Conservation (phyloP, 2,888 invertebrate genomes). For the Scaptomyza polygonia region DNA sequence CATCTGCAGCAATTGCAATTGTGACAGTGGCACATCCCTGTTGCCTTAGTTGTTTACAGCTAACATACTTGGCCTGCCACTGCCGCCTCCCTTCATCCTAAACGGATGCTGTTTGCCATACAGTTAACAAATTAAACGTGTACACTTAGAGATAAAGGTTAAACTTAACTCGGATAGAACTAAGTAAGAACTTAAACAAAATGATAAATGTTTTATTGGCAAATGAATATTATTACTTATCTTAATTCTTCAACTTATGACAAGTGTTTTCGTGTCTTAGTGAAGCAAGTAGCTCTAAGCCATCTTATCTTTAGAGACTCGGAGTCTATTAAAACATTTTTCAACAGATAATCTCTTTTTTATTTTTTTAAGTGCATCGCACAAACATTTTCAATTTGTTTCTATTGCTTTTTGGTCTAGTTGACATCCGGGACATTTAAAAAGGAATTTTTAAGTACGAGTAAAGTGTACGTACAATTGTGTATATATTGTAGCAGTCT, state of each 20-base stretch:
- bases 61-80: neutral
- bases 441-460: slow-evolving; percentile 16
- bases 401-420: slow-evolving; percentile 17
- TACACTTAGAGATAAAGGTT: neutral
- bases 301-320: too few species aligned
- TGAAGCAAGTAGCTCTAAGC: too few species aligned
- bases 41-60: slow-evolving; percentile 1
- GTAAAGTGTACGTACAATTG: slow-evolving; percentile 8
- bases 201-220: too few species aligned
- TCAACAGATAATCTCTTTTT: too few species aligned
- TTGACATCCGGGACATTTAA: slow-evolving; percentile 38
- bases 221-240: too few species aligned
- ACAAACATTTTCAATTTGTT: neutral
- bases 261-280: too few species aligned
- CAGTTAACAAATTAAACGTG: slow-evolving; percentile 7
- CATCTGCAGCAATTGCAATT: slow-evolving; percentile 15
- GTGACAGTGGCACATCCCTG: neutral
- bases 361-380: neutral
- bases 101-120: slow-evolving; percentile 4
- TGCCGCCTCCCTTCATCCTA: neutral
- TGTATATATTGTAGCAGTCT: too few species aligned
- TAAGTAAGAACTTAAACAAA: too few species aligned
- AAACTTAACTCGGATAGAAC: too few species aligned
- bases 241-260: too few species aligned
- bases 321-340: too few species aligned